Evolutionary conservation across 2,113 vertebrate genomes (phyloP), one percentile per base, ranked within the genome.

Genomic region (Brienomyrus brachyistius): DNA sequence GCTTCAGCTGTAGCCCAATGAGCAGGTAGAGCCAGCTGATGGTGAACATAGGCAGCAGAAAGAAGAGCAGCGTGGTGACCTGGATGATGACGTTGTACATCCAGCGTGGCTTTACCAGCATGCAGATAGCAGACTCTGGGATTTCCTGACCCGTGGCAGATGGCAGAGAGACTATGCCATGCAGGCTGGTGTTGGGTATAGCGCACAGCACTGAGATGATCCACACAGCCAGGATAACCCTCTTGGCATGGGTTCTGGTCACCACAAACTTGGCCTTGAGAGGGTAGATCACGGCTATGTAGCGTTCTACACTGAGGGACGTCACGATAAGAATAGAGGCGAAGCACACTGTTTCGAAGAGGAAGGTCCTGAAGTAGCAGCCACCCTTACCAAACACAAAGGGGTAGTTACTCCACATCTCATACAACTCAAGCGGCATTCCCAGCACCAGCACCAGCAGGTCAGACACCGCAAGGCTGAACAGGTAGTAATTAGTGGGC

Each of bases 251-350:
- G 82, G 94, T 90, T 0, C 52, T 92, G 0, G 95, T 96, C 9
- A 92, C 82, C 86, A 93, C 47, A 83, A 93, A 90, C 90, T 92
- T 95, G 92, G 95, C 94, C 17, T 95, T 95, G 4, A 96, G 93
- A 1, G 95, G 95, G 88, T 96, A 93, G 85, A 95, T 92, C 88
- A 96, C 95, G 0, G 95, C 95, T 10, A 95, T n/a, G 27, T 95
- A 96, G 52, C 95, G 94, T 21, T 96, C 95, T 27, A 94, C 93
- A 5, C 95, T 96, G 56, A 96, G 93, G 0, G 94, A 95, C 0
- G 94, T 96, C 11, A 96, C 94, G 2, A 95, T 96, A 48, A 96
- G 94, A 70, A 96, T 93, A 0, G 95, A 96, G 40, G 95, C 95
- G 4, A 96, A 95, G 88, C 95, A 96, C 70, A 96, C 95, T 0